These are phyloP conservation scores for Subacronicta megacephala DNA, from an alignment of 2,888 invertebrate species.

Conservation along the genomic window DNA sequence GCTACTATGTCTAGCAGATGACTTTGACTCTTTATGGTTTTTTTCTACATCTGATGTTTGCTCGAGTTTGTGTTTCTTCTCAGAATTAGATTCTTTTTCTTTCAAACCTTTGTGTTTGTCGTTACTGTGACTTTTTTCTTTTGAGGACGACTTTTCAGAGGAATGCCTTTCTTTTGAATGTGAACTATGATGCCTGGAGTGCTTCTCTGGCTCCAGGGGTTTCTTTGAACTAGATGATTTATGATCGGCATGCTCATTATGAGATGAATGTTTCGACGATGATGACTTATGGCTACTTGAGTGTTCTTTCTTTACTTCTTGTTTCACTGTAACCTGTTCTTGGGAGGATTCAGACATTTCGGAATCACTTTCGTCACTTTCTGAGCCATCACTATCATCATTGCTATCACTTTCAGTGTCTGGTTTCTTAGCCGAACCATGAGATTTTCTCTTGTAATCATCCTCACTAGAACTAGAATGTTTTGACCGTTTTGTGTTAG, in stretches of 20 bases:
- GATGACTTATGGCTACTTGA: conserved; percentile 65
- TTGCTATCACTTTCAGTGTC: conserved; percentile 63
- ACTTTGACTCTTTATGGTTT: conserved; percentile 64
- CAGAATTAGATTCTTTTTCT: conserved; percentile 66
- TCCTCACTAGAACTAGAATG: conserved; percentile 72
- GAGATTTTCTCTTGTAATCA: conserved; percentile 64
- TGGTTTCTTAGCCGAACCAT: conserved; percentile 65
- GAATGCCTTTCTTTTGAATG: conserved; percentile 65
- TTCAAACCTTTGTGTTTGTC: conserved; percentile 70
- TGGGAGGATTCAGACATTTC: conserved; percentile 74
- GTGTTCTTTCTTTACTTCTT: conserved; percentile 72
- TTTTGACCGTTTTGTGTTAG: conserved; percentile 72
- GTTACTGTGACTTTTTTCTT: conserved; percentile 71
- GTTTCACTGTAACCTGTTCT: conserved; percentile 70
- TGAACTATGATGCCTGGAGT: conserved; percentile 63
- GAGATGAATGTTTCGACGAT: conserved; percentile 65
- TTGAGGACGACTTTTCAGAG: conserved; percentile 66
- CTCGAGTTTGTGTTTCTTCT: conserved; percentile 71
- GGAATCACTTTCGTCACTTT: conserved; percentile 62
- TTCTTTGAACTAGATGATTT: conserved; percentile 68
- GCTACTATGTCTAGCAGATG: conserved; percentile 50
- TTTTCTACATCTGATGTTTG: conserved; percentile 67
- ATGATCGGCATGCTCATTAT: conserved; percentile 62
- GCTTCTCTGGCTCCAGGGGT: conserved; percentile 60
- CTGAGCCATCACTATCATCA: conserved; percentile 57